Evolutionary conservation across 92 coral and sea anemone species (phyloP), one percentile per base, ranked within the genome.

Genomic region (Parazoanthus swiftii): DNA sequence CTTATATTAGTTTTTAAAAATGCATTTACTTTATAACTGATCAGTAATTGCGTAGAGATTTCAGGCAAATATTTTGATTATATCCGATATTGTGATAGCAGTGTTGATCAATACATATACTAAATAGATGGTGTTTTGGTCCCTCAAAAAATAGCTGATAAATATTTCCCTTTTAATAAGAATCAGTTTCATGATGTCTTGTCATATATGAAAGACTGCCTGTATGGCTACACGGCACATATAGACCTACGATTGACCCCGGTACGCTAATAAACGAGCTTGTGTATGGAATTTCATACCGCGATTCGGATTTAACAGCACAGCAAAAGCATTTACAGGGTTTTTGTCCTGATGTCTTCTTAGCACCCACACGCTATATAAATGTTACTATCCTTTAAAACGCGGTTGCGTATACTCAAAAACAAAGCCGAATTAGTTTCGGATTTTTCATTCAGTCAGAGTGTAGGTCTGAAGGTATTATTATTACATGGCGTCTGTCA

Each of bases 251-350:
- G 87, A n/a, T 26, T 44, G 78, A 71, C 79, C 78, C 46, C 23
- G 29, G 51, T 44, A 23, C 46, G 33, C 7, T 43, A 68, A 25
- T 43, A 72, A 44, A 29, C 50, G 68, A 16, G 46, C 3, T 71
- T 48, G 87, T 46, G 87, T 84, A 84, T 84, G 87, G 72, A 84
- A 84, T 84, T 84, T 84, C 87, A 84, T 84, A 84, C 87, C 67
- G 56, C 63, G 77, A 71, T 70, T 29, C 50, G 43, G 44, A 48
- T 43, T 73, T 84, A 23, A 26, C 65, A 13, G 39, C 0, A 10
- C 15, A 68, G 43, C 70, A 21, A 54, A 68, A 68, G 25, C 23
- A 11, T 10, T 67, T n/a, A 29, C 33, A 0, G 33, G 33, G 33
- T 29, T 29, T 29, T 29, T 29, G 33, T 29, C 33, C 26, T 65